These are phyloP conservation scores for Cremastobaeus sp. DNA, from an alignment of 2,888 invertebrate genomes.

Conservation along the genomic window DNA sequence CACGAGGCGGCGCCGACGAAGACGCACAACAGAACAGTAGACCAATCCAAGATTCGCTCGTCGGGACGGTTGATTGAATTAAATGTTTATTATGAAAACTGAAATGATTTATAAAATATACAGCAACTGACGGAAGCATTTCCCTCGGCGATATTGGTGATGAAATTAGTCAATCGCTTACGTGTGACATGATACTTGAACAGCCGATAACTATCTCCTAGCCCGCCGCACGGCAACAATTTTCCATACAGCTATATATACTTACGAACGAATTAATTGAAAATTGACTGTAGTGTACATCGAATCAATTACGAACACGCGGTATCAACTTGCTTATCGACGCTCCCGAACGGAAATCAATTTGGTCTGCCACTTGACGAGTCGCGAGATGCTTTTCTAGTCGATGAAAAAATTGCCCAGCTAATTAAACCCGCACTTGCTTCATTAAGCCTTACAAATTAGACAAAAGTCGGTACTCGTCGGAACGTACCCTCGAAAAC, in stretches of 20 bases:
- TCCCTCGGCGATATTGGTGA: constrained; percentile 6
- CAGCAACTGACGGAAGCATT: no score
- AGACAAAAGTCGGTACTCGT: constrained; percentile 53
- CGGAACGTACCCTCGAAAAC: constrained; percentile 41
- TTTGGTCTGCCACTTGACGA: no score
- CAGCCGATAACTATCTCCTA: constrained; percentile 33
- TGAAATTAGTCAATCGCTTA: constrained; percentile 41
- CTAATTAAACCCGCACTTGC: constrained; percentile 46
- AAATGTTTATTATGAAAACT: no score
- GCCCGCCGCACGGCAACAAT: constrained; percentile 14
- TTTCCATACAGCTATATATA: constrained; percentile 41
- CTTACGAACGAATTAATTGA: constrained; percentile 18
- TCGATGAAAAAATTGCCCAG: constrained; percentile 44
- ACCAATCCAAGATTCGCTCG: constrained; percentile 17
- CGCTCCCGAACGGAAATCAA: not conserved
- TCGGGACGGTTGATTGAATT: no score
- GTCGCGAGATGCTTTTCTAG: constrained; percentile 42
- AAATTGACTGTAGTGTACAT: constrained; percentile 49
- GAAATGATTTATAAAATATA: no score
- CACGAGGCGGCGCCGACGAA: no score
- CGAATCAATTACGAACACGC: constrained; percentile 32
- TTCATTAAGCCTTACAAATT: constrained; percentile 54
- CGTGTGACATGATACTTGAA: constrained; percentile 31
- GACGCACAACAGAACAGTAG: no score
- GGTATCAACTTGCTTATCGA: constrained; percentile 36